Evolutionary conservation across 2,113 vertebrate genomes (phyloP), one percentile per base, ranked within the genome.

Genomic region (Tretioscincus oriximinensis): DNA sequence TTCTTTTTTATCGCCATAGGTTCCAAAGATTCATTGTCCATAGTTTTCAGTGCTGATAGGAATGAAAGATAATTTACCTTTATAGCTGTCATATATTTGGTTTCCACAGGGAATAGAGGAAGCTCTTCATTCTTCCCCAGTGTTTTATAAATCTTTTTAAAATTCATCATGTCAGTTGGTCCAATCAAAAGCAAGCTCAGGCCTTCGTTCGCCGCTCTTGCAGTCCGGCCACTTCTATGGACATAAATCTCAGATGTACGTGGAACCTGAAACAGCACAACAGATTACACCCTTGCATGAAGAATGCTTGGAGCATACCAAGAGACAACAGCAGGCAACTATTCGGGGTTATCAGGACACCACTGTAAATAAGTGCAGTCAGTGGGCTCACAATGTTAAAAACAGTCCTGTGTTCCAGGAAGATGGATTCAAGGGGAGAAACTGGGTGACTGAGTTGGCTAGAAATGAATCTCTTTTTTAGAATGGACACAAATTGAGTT

Each of bases 141-240:
- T 0, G 96, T 96, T 85, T 93, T 97, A 88, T 95, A 99, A 85
- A 99, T 99, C 91, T 97, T 99, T 86, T 91, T 97, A 83, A 97
- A 99, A 90, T 98, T 97, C 58, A 98, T 90, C 90, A 99, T 74
- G 85, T 99, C 98, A 3, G 96, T 96, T 3, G 98, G 98, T 4
- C 98, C 96, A 0, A 98, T 94, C 8, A 99, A 91, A 86, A 99
- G 89, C 45, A 99, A 89, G 88, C 96, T 97, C 22, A 99, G 96
- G 72, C 98, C 98, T 64, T 98, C 96, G 3, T 84, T 96, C 64
- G 97, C 90, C 14, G 97, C 98, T 79, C 98, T 96, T 8, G 98
- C 98, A 5, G 98, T 99, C 31, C 98, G 94, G 69, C 98, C 98
- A 0, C 98, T 99, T 21, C 98, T 95, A 90, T 99, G 98, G 49